These are phyloP conservation scores for Acromyrmex heyeri DNA, from an alignment of 1,140 invertebrate genomes.

Conservation along the genomic window DNA sequence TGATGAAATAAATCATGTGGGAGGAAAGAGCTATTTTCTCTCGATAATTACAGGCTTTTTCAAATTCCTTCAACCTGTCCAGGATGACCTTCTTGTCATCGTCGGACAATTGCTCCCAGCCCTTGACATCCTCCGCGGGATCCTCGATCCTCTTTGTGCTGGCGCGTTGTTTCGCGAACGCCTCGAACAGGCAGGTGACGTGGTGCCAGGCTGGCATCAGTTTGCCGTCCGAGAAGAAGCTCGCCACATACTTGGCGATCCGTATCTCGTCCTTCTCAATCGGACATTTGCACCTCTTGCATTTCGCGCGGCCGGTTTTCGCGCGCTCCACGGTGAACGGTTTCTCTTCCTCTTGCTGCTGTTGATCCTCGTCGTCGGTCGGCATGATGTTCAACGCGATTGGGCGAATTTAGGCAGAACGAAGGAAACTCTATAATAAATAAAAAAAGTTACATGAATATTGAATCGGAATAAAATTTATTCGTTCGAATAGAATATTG, in stretches of 20 bases:
- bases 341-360: conserved; percentile 82
- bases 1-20: background rate
- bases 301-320: conserved; percentile 93
- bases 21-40: no score
- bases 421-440: background rate
- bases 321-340: conserved; percentile 92
- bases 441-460: background rate
- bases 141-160: conserved; percentile 94
- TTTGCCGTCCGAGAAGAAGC: conserved; percentile 93
- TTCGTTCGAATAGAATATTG: background rate
- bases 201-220: conserved; percentile 96
- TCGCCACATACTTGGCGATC: conserved; percentile 91
- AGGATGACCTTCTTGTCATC: conserved; percentile 91
- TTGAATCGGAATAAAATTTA: background rate
- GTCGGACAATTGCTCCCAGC: conserved; percentile 90
- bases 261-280: conserved; percentile 91
- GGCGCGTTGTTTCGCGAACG: conserved; percentile 92
- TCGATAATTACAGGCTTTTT: conserved; percentile 82
- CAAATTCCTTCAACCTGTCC: conserved; percentile 88
- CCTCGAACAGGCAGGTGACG: conserved; percentile 92
- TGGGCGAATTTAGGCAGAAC: background rate
- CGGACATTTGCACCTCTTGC: conserved; percentile 95
- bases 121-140: conserved; percentile 91
- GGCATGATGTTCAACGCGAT: background rate
- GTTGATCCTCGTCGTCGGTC: conserved; percentile 77